Base-by-base conservation (phyloP, 2,888 invertebrate genomes). In the Trichogramma evanescens region DNA sequence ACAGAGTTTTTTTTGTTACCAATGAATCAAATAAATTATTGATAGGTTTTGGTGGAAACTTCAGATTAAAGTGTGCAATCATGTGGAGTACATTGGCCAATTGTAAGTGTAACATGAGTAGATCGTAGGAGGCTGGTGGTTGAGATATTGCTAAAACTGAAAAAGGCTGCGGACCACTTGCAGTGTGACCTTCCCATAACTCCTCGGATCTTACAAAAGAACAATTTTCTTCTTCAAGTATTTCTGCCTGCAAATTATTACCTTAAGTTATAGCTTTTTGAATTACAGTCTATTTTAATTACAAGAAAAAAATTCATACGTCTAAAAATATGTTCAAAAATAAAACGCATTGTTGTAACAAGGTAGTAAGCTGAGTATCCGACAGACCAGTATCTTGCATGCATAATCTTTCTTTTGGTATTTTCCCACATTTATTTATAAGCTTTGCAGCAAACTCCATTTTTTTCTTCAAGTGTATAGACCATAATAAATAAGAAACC, bases 401-500 rank as follows among this genome's bases (percentile, higher is more conserved):
- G 67, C 92, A 93, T 55, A 93, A 80, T 65, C 89, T 84, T 69
- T 94, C 93, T 76, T 91, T 93, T 0, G 94, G 93, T 55, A 91
- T 78, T 75, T 91, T 90, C 1, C 94, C 91, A 4, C 87, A 85
- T 80, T 89, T 93, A 71, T 89, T 91, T 66, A 88, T 85, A 26
- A 94, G 80, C 68, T 89, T 87, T 63, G 88, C 87, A 38, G 86
- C 82, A 3, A 86, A 82, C 79, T 93, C 90, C 70, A 93, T 85
- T 13, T 86, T 82, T 69, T 89, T 88, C 72, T 88, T 88, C n/a
- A 95, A 80, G 71, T 94, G 91, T 56, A 92, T 89, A 56, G 89
- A 89, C 95, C 95, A 96, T 67, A 95, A 82, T 73, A 96, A 85
- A 65, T 87, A 87, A 71, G 88, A 90, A 56, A 95, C 81, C 6